Percentiles rank a stretch among this genome's conserved stretches.
phyloP scores from a whole-genome alignment of 92 coral and sea anemone genomes.

The Zoanthus gigantus region DNA sequence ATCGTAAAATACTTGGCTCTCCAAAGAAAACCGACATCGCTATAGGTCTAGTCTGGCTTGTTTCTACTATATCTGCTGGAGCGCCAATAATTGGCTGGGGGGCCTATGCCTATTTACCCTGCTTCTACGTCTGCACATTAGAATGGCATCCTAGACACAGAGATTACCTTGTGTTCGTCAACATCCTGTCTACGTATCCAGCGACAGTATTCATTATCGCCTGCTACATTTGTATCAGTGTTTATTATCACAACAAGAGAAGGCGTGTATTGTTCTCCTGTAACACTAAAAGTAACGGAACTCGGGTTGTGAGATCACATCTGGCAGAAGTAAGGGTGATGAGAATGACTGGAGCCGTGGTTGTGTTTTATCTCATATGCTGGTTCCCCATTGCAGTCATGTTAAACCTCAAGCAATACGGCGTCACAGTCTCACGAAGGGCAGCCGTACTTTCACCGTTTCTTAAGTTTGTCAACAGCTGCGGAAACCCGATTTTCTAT shows the following conservation, averaged over 20 bases:
- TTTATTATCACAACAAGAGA: background rate
- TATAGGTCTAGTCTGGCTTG: slow-evolving; percentile 14
- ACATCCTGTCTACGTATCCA: slow-evolving; percentile 24
- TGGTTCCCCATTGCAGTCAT: slow-evolving; percentile 29
- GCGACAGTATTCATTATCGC: slow-evolving; percentile 12
- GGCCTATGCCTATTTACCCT: slow-evolving; percentile 19
- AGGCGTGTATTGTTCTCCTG: background rate
- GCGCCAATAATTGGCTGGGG: slow-evolving; percentile 30
- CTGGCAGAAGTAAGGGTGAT: background rate
- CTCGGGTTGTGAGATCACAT: background rate
- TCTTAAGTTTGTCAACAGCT: slow-evolving; percentile 36
- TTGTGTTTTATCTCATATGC: slow-evolving; percentile 23
- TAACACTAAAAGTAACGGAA: background rate
- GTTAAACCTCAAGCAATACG: slow-evolving; percentile 27
- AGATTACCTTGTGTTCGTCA: slow-evolving; percentile 15
- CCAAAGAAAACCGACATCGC: slow-evolving; percentile 22
- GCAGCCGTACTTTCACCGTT: slow-evolving; percentile 19
- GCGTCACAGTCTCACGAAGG: background rate
- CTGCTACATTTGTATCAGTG: slow-evolving; percentile 27
- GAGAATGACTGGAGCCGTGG: slow-evolving; percentile 21
- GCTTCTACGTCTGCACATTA: slow-evolving; percentile 18
- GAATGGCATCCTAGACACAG: slow-evolving; percentile 40
- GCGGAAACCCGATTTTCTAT: slow-evolving; percentile 39
- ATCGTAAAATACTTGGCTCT: slow-evolving; percentile 24
- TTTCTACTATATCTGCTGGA: slow-evolving; percentile 10